Base-by-base conservation (phyloP, 2,113 vertebrate genomes). In the Oenanthe oenanthe region DNA sequence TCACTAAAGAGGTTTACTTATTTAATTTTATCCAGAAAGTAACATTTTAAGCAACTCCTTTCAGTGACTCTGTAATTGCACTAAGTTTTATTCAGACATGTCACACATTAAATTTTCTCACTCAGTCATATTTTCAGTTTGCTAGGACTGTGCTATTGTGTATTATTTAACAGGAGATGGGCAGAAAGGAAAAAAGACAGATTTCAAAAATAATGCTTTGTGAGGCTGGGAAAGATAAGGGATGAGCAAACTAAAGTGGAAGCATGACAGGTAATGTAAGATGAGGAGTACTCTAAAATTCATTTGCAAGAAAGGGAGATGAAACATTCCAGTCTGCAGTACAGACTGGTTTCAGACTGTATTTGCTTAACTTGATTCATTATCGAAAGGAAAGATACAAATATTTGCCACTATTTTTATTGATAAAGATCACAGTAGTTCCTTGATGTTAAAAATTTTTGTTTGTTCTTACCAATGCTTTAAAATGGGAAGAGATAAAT, bases 41-140 rank as follows among this genome's bases (percentile, higher is more conserved):
- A 85, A 62, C 34, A 73, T 90, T 93, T 80, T 60, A 87, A 90
- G 21, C 43, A 85, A 90, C 32, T 70, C 13, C 65, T 53, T 73
- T 77, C 32, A 40, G 26, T 47, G 51, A 93, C 86, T 60, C n/a
- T 77, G 42, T 56, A 75, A 91, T 93, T 63, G 22, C 60, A 50
- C 43, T 71, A 62, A 65, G 38, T 92, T 96, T 85, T 91, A 94
- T 83, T 89, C 63, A 93, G 62, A 78, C 5, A 32, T 48, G 24
- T 57, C 82, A 67, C 68, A 75, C 29, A 43, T 66, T 83, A 92
- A 75, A 88, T 95, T 85, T 89, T 87, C 42, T 91, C 56, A 47
- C 29, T 57, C 48, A 58, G 82, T 80, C 95, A 76, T 45, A 75
- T 3, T 75, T 48, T 61, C 51, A 70, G 9, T 61, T 96, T 96